Base-by-base conservation (phyloP, 2,113 vertebrate genomes). In the Trematocara zebra region DNA sequence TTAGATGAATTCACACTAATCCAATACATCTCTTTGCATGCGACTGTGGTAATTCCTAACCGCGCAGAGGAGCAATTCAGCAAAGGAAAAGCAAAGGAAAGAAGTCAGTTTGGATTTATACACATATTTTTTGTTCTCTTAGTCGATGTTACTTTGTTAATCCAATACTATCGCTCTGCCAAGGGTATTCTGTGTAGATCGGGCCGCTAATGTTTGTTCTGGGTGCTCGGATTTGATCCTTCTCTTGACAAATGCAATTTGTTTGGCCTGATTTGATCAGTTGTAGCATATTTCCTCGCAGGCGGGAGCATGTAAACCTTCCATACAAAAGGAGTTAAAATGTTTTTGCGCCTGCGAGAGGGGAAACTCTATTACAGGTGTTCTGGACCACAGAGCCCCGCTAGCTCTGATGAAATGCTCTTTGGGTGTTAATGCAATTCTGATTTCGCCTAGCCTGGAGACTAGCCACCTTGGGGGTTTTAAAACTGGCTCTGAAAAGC, bases 171-270 rank as follows among this genome's bases (percentile, higher is more conserved):
- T 56, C 47, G 8, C 78, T 35, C 78, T 95, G 95, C 95, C 93
- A 94, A 92, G 96, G 91, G 90, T 97, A 95, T 97, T 97, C 95
- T 92, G 92, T 91, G 94, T 94, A 96, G 91, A 94, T 95, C 94
- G 95, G 96, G 92, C 96, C 90, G 96, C 97, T 98, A 98, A 98
- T 96, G 97, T 97, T 97, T 98, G 97, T 97, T 97, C 97, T 88
- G 96, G 95, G 96, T 94, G 96, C 97, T 90, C 85, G 85, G 95
- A 97, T 98, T 97, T 96, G 96, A 98, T 97, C 96, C 95, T 94
- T 95, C 95, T 96, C 82, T 86, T 95, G 95, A 97, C 96, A 98
- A 99, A 99, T 98, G 96, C 97, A 97, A 99, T 99, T 98, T 98
- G 97, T 97, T 97, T 92, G 91, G 80, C 96, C 96, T 99, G 97